Percentiles rank a stretch among this genome's conserved stretches.
These are phyloP conservation scores for Mongoloraphidia duomilia DNA, from an alignment of 2,888 invertebrate species.

Conservation along the genomic window DNA sequence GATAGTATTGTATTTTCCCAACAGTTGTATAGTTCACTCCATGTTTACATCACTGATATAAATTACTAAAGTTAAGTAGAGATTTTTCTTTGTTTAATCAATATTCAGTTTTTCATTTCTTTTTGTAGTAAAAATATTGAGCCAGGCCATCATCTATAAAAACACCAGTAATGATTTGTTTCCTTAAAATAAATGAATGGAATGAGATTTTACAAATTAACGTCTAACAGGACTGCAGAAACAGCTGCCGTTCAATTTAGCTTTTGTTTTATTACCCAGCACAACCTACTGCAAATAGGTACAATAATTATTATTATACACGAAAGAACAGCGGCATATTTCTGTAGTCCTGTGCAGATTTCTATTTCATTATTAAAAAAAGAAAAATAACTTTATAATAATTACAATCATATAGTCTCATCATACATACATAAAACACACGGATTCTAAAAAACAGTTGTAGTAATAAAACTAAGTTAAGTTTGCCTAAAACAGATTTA, in stretches of 20 bases:
- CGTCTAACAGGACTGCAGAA: too few species aligned
- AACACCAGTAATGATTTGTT: conserved; percentile 1
- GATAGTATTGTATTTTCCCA: too few species aligned
- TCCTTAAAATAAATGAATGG: conserved; percentile 1
- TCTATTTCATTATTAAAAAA: too few species aligned
- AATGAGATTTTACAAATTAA: conserved; percentile 1
- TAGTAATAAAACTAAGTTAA: background rate
- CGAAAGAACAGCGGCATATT: too few species aligned
- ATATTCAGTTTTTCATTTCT: conserved; percentile 11
- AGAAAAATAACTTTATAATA: too few species aligned
- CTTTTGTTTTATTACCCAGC: too few species aligned
- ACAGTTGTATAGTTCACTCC: too few species aligned
- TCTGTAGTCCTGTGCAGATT: too few species aligned
- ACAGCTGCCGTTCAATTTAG: too few species aligned
- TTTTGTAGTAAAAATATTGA: conserved; percentile 27
- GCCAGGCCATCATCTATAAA: conserved; percentile 5
- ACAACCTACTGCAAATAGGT: too few species aligned
- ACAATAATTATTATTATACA: too few species aligned
- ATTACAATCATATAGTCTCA: conserved; percentile 2
- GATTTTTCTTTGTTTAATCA: conserved; percentile 17
- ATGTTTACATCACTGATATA: conserved; percentile 14
- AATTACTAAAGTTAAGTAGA: conserved; percentile 12
- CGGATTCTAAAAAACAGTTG: conserved; percentile 22
- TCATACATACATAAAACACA: conserved; percentile 23
- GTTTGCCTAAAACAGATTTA: background rate